These are phyloP conservation scores for Pteropus rufus DNA, from an alignment of 2,797 vertebrate species.

Conservation along the genomic window DNA sequence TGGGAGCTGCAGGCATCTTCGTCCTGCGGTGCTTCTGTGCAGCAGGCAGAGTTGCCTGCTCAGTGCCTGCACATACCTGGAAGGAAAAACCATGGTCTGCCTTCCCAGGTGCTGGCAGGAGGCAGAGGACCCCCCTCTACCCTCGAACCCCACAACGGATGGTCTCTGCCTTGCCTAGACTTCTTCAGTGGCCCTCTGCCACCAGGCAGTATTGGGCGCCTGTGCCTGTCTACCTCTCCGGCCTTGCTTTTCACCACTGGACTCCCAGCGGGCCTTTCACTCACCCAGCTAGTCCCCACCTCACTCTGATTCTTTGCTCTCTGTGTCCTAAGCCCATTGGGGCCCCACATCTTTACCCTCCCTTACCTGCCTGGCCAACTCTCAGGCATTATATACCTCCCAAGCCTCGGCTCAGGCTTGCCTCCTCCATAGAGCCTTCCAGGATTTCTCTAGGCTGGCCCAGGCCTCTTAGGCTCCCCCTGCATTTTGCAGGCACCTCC, in stretches of 20 bases:
- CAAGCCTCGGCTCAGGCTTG: background rate
- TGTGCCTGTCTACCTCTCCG: background rate
- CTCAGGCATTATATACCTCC: background rate
- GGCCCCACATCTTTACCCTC: too few species aligned
- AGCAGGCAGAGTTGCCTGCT: background rate
- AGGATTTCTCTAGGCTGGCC: background rate
- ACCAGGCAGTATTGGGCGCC: background rate
- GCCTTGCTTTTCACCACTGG: background rate
- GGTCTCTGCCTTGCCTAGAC: background rate
- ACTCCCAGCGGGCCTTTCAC: background rate
- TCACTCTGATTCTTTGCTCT: background rate
- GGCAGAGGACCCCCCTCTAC: background rate
- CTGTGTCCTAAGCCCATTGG: background rate
- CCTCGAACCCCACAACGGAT: background rate
- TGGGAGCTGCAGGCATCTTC: background rate
- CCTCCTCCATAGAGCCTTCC: background rate
- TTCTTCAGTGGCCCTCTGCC: background rate
- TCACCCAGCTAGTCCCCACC: background rate
- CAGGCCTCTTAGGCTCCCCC: background rate
- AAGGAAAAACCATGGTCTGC: background rate
- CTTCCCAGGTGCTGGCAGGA: background rate
- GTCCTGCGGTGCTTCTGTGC: background rate
- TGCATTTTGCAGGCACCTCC: background rate
- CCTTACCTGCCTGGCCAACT: background rate
- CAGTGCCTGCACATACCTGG: rapidly evolving